Percentiles rank a stretch among this genome's conserved stretches.
Evolutionary conservation across 1,140 invertebrate species (phyloP).

Genomic region (Zophobas atratus): DNA sequence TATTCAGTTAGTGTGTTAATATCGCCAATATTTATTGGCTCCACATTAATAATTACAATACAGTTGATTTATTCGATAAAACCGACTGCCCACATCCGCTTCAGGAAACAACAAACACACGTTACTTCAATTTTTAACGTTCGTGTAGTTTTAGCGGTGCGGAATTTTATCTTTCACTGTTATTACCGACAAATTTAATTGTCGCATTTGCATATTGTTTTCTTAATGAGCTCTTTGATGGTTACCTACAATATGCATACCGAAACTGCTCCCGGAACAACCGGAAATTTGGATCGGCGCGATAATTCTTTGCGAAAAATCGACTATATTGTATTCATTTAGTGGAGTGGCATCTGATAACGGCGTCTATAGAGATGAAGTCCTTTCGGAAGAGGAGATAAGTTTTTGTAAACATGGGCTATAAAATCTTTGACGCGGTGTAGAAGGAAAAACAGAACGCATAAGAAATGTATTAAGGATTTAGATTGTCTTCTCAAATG

Average conservation of each 20-base stretch:
- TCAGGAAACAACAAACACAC: slow-evolving; percentile 11
- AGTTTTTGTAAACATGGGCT: not conserved
- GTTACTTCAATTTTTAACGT: not conserved
- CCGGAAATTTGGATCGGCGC: slow-evolving; percentile 23
- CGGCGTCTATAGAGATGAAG: not conserved
- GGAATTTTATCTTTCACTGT: slow-evolving; percentile 25
- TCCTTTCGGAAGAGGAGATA: not conserved
- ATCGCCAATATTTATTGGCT: slow-evolving; percentile 30
- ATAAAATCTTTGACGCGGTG: not conserved
- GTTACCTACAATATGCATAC: slow-evolving; percentile 21
- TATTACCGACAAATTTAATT: slow-evolving; percentile 32
- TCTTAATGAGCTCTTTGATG: slow-evolving; percentile 27
- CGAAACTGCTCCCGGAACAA: slow-evolving; percentile 22
- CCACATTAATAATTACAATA: slow-evolving; percentile 33
- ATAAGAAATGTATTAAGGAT: no score
- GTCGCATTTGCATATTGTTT: slow-evolving; percentile 18
- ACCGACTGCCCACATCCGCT: slow-evolving; percentile 21
- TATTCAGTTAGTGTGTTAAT: slow-evolving; percentile 35
- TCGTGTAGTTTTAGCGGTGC: not conserved
- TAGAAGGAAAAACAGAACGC: no score
- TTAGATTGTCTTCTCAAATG: no score
- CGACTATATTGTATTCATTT: slow-evolving; percentile 15
- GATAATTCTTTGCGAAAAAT: slow-evolving; percentile 25
- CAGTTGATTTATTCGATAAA: slow-evolving; percentile 13
- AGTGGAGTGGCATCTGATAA: slow-evolving; percentile 1